These are phyloP conservation scores for Psilopsiagon aurifrons DNA, from an alignment of 2,113 vertebrate species.

Conservation along the genomic window DNA sequence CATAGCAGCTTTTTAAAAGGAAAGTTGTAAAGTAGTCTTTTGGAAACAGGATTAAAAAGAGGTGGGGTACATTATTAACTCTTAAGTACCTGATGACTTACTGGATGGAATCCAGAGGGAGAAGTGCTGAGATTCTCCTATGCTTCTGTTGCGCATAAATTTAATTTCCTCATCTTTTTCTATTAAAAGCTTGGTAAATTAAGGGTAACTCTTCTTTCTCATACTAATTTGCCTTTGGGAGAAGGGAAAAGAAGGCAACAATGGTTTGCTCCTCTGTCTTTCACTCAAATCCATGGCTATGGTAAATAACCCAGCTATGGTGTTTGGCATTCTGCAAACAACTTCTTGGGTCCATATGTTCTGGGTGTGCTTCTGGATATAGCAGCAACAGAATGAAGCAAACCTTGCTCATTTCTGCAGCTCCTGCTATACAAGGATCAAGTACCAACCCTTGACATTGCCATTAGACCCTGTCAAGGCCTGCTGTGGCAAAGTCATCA, in stretches of 20 bases:
- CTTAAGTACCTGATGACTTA: background rate
- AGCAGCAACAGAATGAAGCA: background rate
- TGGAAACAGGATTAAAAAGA: background rate
- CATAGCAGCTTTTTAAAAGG: background rate
- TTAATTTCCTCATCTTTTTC: background rate
- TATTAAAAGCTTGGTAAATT: background rate
- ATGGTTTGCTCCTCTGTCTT: background rate
- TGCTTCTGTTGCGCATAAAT: background rate
- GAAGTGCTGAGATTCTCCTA: background rate
- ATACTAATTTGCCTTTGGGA: background rate
- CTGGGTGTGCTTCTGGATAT: background rate
- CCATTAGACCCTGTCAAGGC: background rate
- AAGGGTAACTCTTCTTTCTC: background rate
- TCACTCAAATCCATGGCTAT: background rate
- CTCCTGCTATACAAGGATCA: background rate
- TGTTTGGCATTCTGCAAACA: background rate
- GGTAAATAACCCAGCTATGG: background rate
- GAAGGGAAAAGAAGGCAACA: background rate
- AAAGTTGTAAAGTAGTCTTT: background rate
- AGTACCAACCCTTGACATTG: accelerated
- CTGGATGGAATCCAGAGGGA: accelerated
- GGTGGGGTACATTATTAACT: background rate
- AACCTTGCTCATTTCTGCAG: background rate
- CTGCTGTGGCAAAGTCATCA: background rate
- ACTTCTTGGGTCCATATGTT: background rate